Percentiles rank a stretch among this genome's conserved stretches.
phyloP scores from a whole-genome alignment of 2,113 vertebrate species.

The Tretioscincus oriximinensis region DNA sequence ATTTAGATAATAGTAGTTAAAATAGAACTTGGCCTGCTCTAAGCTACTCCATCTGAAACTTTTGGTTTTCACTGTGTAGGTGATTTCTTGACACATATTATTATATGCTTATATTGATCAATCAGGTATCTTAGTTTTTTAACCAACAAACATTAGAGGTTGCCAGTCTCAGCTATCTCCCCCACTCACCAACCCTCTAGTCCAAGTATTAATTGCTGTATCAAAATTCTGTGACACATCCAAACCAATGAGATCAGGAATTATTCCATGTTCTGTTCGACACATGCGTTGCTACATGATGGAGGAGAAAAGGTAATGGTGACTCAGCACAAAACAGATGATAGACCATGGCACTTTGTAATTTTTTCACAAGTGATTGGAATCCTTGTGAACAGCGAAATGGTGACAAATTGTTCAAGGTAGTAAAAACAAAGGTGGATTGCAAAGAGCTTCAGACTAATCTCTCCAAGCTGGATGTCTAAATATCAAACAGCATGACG shows the following conservation, averaged over 20 bases:
- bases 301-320: neutral
- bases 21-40: neutral
- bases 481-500: no score
- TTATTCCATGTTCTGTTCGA: neutral
- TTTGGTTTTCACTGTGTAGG: neutral
- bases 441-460: no score
- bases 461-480: no score
- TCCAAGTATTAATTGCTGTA: slow-evolving; percentile 8
- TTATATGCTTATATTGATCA: neutral
- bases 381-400: no score
- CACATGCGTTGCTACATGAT: neutral
- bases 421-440: no score
- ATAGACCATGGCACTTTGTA: neutral
- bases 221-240: neutral
- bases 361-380: neutral
- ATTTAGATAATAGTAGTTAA: slow-evolving; percentile 7
- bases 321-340: neutral
- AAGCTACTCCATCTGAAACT: neutral
- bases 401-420: no score
- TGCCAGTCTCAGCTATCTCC: neutral
- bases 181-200: neutral
- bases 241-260: neutral
- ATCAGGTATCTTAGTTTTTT: neutral
- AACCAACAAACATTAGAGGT: slow-evolving; percentile 1
- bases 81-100: slow-evolving; percentile 21